Percentiles rank a stretch among this genome's conserved stretches.
phyloP scores from a whole-genome alignment of 1,140 invertebrate genomes.

The Drosophila athabasca region DNA sequence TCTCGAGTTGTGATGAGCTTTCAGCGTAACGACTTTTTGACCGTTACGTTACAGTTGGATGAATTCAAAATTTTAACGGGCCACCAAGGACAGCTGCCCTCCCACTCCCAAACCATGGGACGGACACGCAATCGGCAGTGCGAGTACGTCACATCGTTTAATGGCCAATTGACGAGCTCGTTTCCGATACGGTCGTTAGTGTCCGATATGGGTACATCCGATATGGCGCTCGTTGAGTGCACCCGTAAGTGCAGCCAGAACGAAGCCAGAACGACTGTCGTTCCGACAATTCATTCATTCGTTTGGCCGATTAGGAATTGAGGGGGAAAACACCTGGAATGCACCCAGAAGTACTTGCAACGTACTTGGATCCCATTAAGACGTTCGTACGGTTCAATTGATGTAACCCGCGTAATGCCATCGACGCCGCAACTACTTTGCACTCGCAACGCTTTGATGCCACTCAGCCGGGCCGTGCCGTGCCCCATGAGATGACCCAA shows the following conservation, averaged over 20 bases:
- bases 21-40: conserved; percentile 1
- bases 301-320: no score
- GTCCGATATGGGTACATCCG: no score
- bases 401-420: background rate
- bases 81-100: background rate
- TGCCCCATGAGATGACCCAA: no score
- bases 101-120: background rate
- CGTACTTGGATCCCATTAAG: conserved; percentile 3
- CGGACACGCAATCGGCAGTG: conserved; percentile 1
- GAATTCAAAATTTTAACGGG: conserved; percentile 3
- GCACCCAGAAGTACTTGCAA: conserved; percentile 1
- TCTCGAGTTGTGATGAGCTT: background rate
- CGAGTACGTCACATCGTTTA: background rate
- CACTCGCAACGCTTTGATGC: no score
- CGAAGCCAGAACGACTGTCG: no score
- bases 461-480: no score
- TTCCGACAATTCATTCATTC: no score
- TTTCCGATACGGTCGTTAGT: no score
- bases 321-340: conserved; percentile 25
- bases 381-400: no score
- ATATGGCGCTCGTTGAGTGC: no score
- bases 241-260: no score
- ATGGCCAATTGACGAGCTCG: conserved; percentile 12
- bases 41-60: conserved; percentile 6
- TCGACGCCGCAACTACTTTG: background rate